Evolutionary conservation across 1,140 invertebrate species (phyloP), one percentile per base, ranked within the genome.

Genomic region (Helicorthomorpha holstii): DNA sequence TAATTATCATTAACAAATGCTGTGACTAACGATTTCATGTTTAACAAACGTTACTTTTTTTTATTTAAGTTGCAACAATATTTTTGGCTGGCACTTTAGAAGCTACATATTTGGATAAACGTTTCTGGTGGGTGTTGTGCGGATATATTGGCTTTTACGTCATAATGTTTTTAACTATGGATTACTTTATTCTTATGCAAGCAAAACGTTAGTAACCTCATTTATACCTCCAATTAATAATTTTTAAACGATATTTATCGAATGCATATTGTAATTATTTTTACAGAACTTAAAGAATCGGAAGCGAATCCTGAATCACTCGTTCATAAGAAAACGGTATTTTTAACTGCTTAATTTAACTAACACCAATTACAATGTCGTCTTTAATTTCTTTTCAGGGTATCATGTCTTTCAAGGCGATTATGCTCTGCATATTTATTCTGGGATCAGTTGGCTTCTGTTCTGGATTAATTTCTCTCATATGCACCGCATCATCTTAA

Each of bases 111-210:
- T 68, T 94, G 44, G 86, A 89, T 1, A 80, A 86, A 54, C 27
- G 25, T 34, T 52, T 49, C 26, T n/a, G 49, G 51, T 94, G 80
- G 75, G 78, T 96, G 45, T 65, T 96, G 49, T 83, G 84, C 2
- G 82, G 80, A 12, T 94, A 83, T 68, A 87, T 96, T 10, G 79
- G 79, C 2, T 85, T 94, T 66, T 85, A 96, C 67, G 80, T 93
- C 27, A 59, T 88, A 23, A 79, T 85, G 59, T 91, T 96, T 64
- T 65, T 96, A n/a, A 73, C 90, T 49, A 76, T 95, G 41, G 86
- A 85, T 59, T 84, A 89, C 75, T 83, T 80, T 75, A 51, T 29
- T 7, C 55, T 56, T 27, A 25, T 44, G 4, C 12, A 27, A 24
- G 24, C 22, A 49, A 10, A 23, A 42, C 16, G 16, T 7, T 34